Evolutionary conservation across 2,888 invertebrate species (phyloP), one percentile per base, ranked within the genome.

Genomic region (Sympetrum striolatum): DNA sequence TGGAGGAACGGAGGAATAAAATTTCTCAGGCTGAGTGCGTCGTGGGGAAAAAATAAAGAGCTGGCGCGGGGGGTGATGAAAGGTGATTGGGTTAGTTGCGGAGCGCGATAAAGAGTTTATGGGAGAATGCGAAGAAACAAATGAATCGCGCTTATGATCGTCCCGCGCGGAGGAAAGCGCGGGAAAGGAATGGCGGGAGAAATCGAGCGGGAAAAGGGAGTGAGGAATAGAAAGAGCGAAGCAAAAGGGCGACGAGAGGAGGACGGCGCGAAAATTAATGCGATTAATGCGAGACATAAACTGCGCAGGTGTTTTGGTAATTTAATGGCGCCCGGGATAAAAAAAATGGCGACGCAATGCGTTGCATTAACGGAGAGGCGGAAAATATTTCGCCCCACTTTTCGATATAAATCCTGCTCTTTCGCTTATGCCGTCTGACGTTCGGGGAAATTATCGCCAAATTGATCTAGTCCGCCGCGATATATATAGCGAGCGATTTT

Each of bases 281-380:
- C 82, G 82, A 86, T 86, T 86, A 86, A 86, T 86, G 60, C 37
- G 86, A 60, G 37, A 64, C 60, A n/a, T 48, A 60, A 86, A 64
- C 60, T 64, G 60, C 86, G 86, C 86, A 86, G 86, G 86, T 86
- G 86, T 86, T 86, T n/a, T 37, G 86, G 31, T 86, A 86, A 86
- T 86, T 86, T 86, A 86, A 60, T 60, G 60, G 18, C 58, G 18
- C 25, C 18, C 58, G 58, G 31, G 31, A 73, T 35, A 31, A 80
- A 31, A 82, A 86, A 86, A 86, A 86, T 82, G 86, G 35, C 86
- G 60, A 64, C 86, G 86, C 60, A 64, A 37, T 86, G 86, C 86
- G 86, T 86, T 86, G 86, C 86, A 86, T 86, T 86, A 64, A 37
- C 86, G 37, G 86, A 22, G 86, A 37, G 86, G 82, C 37, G 86